Evolutionary conservation across 1,140 invertebrate species (phyloP), one percentile per base, ranked within the genome.

Genomic region (Heterodera schachtii): DNA sequence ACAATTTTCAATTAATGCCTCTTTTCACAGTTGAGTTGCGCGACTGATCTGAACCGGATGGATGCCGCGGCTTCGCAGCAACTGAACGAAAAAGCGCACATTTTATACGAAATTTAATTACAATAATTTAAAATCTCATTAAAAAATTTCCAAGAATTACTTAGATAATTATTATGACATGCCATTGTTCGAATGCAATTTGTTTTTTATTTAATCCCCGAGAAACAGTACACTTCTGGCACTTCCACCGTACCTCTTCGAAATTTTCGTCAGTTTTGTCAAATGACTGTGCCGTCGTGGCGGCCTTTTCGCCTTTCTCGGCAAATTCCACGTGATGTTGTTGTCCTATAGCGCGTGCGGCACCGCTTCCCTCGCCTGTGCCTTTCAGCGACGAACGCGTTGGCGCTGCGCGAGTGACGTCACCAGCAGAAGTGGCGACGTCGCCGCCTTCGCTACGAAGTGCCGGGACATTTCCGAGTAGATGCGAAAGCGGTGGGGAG

Each of bases 11-110:
- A 9, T 69, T 16, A 3, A 69, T 9, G 16, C 11, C 2, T 11
- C 57, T 64, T 46, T 78, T 78, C 47, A 83, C 9, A 83, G 69
- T 79, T 83, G 82, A 19, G 82, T 83, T 19, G 82, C 83, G 73
- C 73, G 73, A 52, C 81, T 83, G 3, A 83, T 73, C 3, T 82
- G 73, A 7, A 83, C 74, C 9, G 81, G 46, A 19, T 82, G 67
- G 21, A 70, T 64, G 43, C 81, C 81, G 60, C 60, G 60, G 47
- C 80, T 82, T 13, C 77, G 80, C 7, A 83, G 16, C 52, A 83
- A 52, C 81, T 83, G 44, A 46, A 83, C 46, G 21, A 31, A 31
- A 31, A 31, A 1, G 31, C 31, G 31, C 31, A 31, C 31, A 31
- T 66, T 81, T 73, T n/a, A 19, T 16, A 13, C 31, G 57, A 80